Percentiles rank a stretch among this genome's conserved stretches.
These are phyloP conservation scores for Cygnus buccinator DNA, from an alignment of 2,113 vertebrate genomes.

Conservation along the genomic window DNA sequence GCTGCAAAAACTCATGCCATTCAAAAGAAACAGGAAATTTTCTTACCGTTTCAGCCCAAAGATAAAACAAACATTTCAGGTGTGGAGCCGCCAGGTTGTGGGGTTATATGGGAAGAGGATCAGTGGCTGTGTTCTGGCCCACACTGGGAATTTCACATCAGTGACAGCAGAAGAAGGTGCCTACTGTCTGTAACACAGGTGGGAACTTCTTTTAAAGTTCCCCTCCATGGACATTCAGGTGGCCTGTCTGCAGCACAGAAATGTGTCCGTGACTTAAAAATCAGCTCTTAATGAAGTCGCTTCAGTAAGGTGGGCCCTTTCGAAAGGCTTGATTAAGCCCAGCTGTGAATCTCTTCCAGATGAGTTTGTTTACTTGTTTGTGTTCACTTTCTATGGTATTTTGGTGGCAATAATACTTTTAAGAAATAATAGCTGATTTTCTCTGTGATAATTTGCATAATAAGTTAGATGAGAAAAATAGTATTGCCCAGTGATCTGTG, in stretches of 20 bases:
- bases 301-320: neutral
- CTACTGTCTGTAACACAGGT: neutral
- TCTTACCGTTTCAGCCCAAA: neutral
- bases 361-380: neutral
- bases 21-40: neutral
- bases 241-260: neutral
- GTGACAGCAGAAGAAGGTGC: neutral
- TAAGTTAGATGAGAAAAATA: constrained; percentile 35
- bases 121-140: neutral
- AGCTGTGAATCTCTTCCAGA: neutral
- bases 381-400: constrained; percentile 1
- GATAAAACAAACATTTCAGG: neutral
- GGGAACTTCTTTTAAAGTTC: neutral
- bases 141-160: neutral
- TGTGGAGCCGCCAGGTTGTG: neutral
- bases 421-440: constrained; percentile 28
- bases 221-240: neutral
- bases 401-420: neutral
- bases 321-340: neutral
- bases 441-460: constrained; percentile 29
- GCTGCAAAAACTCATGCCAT: neutral
- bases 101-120: neutral
- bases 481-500: constrained; percentile 38
- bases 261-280: neutral
- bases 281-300: neutral